A percentile compares a stretch with the other conserved stretches of the same genome.
These are phyloP conservation scores for Ceriagrion tenellum DNA, from an alignment of 2,888 invertebrate genomes.

Conservation along the genomic window DNA sequence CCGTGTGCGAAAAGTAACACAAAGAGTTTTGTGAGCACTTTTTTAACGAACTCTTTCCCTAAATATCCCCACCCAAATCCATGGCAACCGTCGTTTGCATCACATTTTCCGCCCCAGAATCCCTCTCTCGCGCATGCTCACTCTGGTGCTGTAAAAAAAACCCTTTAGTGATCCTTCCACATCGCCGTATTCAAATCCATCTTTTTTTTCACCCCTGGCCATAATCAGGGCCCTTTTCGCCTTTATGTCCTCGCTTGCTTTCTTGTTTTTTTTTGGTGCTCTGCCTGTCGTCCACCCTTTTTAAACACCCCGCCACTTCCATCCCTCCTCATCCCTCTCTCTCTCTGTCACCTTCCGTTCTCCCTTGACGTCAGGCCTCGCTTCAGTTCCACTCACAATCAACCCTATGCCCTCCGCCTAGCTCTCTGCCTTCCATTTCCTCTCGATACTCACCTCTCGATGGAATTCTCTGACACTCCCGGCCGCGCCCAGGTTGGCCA, in stretches of 20 bases:
- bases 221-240: slow-evolving; percentile 38
- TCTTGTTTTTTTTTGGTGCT: background rate
- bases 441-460: too few relatives aligned
- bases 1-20: background rate
- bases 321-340: background rate
- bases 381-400: background rate
- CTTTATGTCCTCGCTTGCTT: background rate
- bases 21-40: background rate
- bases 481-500: too few relatives aligned
- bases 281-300: background rate
- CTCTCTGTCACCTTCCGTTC: background rate
- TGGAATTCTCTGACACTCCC: too few relatives aligned
- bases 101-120: background rate
- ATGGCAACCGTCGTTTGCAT: background rate
- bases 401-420: background rate
- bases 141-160: background rate
- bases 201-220: background rate
- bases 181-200: slow-evolving; percentile 46
- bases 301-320: background rate
- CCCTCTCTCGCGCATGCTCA: background rate
- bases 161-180: background rate
- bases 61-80: background rate
- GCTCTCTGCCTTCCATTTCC: background rate
- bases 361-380: background rate
- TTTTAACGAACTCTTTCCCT: background rate